A percentile compares a stretch with the other conserved stretches of the same genome.
Evolutionary conservation across 2,113 vertebrate genomes (phyloP).

Genomic region (Electrona antarctica): DNA sequence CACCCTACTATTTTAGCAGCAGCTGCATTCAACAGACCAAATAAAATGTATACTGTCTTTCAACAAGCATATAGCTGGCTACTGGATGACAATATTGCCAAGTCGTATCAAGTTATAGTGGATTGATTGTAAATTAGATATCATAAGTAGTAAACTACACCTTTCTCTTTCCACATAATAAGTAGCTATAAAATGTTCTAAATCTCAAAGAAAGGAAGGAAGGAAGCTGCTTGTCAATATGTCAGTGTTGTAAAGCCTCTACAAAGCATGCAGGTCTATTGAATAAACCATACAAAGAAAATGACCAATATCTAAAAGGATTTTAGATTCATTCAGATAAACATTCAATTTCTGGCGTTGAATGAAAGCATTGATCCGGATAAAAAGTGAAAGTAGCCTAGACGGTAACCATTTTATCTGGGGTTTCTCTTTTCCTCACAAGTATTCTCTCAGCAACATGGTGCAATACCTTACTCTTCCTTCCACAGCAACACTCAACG

Average conservation of each 20-base stretch:
- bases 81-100: no score
- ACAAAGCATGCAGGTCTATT: slow-evolving; percentile 10
- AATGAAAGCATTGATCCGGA: not conserved
- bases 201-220: no score
- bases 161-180: not conserved
- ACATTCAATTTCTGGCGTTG: not conserved
- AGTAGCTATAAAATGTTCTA: no score
- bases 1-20: slow-evolving; percentile 15
- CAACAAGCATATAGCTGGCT: no score
- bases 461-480: slow-evolving; percentile 26
- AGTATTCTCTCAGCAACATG: slow-evolving; percentile 40
- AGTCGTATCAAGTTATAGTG: no score
- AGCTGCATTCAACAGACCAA: slow-evolving; percentile 9
- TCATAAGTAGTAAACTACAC: not conserved
- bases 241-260: slow-evolving; percentile 13
- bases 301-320: no score
- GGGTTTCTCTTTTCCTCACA: no score
- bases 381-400: slow-evolving; percentile 20
- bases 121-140: no score
- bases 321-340: not conserved
- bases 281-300: slow-evolving; percentile 10
- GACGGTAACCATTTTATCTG: no score
- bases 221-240: slow-evolving; percentile 10
- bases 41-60: not conserved
- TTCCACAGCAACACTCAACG: slow-evolving; percentile 43